These are phyloP conservation scores for Auanema sp. DNA, from an alignment of 2,888 invertebrate species.

Conservation along the genomic window DNA sequence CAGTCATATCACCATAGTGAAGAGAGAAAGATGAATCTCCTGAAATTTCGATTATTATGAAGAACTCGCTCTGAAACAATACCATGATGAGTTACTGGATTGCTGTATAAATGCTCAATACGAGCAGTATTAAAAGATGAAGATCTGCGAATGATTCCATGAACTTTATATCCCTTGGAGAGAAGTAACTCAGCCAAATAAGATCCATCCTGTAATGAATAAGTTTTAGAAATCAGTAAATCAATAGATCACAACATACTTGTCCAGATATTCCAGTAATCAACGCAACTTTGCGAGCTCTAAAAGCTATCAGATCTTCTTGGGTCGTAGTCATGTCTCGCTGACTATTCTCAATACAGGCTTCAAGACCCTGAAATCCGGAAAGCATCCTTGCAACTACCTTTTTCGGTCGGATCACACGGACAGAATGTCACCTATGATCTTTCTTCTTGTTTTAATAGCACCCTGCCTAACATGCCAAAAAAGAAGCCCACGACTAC, in stretches of 20 bases:
- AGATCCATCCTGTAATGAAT: constrained; percentile 82
- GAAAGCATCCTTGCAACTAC: too few relatives aligned
- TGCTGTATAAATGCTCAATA: constrained; percentile 91
- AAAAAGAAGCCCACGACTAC: too few relatives aligned
- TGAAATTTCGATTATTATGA: constrained; percentile 5
- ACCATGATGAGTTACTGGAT: constrained; percentile 80
- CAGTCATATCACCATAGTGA: constrained; percentile 98
- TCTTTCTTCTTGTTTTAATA: too few relatives aligned
- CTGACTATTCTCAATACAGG: constrained; percentile 39
- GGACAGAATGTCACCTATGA: too few relatives aligned
- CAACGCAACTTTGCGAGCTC: constrained; percentile 75
- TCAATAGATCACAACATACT: constrained; percentile 69
- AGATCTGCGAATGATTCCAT: constrained; percentile 85
- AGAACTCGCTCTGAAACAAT: constrained; percentile 5
- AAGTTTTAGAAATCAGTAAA: background rate
- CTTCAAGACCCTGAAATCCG: constrained; percentile 45
- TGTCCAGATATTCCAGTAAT: constrained; percentile 97
- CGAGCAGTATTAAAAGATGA: constrained; percentile 85
- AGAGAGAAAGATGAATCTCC: constrained; percentile 76
- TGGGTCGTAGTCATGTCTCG: constrained; percentile 40
- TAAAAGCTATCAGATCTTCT: constrained; percentile 50
- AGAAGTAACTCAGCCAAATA: constrained; percentile 91
- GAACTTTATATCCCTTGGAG: constrained; percentile 84
- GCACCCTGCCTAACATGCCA: too few relatives aligned
- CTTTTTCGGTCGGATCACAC: too few relatives aligned